These are phyloP conservation scores for Catamblyrhynchus diadema DNA, from an alignment of 2,797 vertebrate species.

Conservation along the genomic window DNA sequence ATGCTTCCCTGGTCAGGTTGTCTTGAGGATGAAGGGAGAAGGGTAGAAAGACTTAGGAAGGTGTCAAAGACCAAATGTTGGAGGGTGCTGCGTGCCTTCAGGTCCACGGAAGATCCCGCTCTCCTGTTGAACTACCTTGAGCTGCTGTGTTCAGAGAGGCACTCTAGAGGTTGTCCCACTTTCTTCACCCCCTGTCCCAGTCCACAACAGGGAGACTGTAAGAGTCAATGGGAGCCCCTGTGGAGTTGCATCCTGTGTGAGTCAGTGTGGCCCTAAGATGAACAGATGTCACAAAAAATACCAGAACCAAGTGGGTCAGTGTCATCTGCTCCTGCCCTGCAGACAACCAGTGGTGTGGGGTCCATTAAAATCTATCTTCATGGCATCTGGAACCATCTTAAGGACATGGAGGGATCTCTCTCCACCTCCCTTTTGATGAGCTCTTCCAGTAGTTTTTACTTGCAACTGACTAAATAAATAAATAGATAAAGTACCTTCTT, in stretches of 20 bases:
- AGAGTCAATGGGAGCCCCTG: rapidly evolving
- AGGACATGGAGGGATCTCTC: background rate
- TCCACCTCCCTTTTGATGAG: background rate
- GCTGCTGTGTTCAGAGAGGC: background rate
- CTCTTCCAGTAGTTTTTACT: background rate
- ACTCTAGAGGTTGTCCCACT: background rate
- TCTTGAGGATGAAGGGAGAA: background rate
- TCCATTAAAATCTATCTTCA: background rate
- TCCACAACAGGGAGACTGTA: background rate
- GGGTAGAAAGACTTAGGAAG: background rate
- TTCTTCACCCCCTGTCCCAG: background rate
- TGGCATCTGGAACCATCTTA: background rate
- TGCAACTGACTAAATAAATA: background rate
- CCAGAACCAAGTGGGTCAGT: background rate
- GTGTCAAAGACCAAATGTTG: background rate
- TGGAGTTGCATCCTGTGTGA: background rate
- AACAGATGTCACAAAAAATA: background rate
- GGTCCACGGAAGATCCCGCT: background rate
- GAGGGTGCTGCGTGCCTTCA: background rate
- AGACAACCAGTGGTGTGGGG: background rate
- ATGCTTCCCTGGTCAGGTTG: background rate
- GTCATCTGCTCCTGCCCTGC: background rate
- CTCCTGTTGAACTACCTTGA: too few species aligned
- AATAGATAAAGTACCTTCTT: background rate
- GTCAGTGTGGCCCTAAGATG: background rate